Base-by-base conservation (phyloP, 2,797 vertebrate species). In the Acomys russatus region DNA sequence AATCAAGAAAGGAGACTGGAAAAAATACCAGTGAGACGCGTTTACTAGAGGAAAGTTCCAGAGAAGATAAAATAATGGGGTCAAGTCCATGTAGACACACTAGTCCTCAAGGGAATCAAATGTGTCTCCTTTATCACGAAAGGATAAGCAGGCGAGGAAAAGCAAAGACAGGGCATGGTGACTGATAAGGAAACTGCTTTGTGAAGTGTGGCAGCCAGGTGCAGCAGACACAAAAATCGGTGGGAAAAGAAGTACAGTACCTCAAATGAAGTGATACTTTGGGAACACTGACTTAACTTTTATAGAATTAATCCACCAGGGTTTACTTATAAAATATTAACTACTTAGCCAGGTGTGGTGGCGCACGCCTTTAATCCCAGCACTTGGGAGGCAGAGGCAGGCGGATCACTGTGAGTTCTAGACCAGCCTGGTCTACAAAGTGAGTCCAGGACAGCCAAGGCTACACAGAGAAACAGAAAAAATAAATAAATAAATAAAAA, bases 281-380 rank as follows among this genome's bases (percentile, higher is more conserved):
- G n/a, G 9, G 85, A 28, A 88, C 35, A 80, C 1, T 82, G 9
- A 30, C 14, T 38, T 92, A 91, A 70, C n/a, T 82, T 74, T 85
- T 54, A 54, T 86, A 86, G 68, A 56, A 84, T 82, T 92, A 77
- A 89, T 79, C 78, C 49, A 83, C 23, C 25, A 18, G 4, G 56
- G 33, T 51, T 71, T 90, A 70, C 22, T 66, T 94, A 92, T 23
- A 93, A 96, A 94, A 91, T 88, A 88, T 59, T 79, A 44, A 71
- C 85, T 54, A 90, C 84, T 44, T 44, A 44, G 44, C 44, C 44
- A 44, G 44, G 44, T 4, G 44, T 44, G 44, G 44, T 44, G 44
- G 44, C 4, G 44, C 44, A 44, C 44, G 4, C 44, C 44, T 44
- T 44, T 44, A 44, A 44, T 44, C 44, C 44, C 44, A 44, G 44